Evolutionary conservation across 2,113 vertebrate species (phyloP).

Genomic region (Anguilla rostrata): DNA sequence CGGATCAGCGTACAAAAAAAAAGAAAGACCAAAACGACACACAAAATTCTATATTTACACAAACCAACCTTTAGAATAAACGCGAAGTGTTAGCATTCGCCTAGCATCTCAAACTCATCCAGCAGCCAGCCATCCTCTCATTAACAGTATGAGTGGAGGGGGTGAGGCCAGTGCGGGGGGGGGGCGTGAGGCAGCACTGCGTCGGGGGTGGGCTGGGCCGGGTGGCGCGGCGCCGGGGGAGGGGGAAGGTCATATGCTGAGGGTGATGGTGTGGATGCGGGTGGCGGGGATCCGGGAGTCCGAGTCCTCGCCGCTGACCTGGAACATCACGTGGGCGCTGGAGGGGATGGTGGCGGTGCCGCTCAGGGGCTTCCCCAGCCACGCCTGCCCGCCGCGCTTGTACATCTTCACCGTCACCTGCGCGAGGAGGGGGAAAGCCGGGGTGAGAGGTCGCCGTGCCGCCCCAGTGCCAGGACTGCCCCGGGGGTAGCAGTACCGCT

Average conservation of each 20-base stretch:
- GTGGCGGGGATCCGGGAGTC: constrained; percentile 61
- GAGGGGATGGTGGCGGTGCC: constrained; percentile 68
- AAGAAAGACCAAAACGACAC: no score
- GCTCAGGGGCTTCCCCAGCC: constrained; percentile 63
- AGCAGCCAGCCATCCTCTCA: background rate
- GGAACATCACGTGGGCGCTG: constrained; percentile 65
- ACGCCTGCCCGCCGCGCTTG: constrained; percentile 63
- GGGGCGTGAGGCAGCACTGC: background rate
- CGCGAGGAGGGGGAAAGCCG: background rate
- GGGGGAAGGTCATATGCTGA: constrained; percentile 59
- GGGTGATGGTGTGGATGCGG: constrained; percentile 63
- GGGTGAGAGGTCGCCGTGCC: background rate
- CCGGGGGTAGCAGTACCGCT: background rate
- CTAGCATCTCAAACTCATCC: background rate
- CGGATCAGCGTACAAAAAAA: background rate
- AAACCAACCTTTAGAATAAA: background rate
- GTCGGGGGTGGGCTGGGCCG: background rate
- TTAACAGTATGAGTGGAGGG: background rate
- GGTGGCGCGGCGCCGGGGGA: background rate
- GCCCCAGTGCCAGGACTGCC: background rate
- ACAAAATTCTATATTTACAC: background rate
- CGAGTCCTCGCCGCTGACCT: constrained; percentile 59
- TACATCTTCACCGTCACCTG: constrained; percentile 73
- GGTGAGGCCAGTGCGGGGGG: background rate
- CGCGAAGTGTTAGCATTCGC: background rate